Percentiles rank a stretch among this genome's conserved stretches.
phyloP scores from a whole-genome alignment of 2,797 vertebrate genomes.

The Myotis findleyi region DNA sequence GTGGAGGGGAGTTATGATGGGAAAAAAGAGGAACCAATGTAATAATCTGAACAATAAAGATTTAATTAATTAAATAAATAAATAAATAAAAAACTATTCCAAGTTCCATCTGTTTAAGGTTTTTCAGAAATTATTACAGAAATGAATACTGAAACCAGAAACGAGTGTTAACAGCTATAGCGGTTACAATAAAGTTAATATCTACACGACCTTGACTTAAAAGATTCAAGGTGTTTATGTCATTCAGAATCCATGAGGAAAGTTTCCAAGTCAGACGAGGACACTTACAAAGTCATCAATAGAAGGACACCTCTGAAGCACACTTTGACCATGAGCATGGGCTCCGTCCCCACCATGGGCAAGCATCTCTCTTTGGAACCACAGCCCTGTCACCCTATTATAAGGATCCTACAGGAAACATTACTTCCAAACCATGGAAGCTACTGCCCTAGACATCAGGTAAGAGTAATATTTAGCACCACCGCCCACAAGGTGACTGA shows the following conservation, averaged over 20 bases:
- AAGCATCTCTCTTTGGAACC: conserved; percentile 97
- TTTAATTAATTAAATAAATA: too few species aligned
- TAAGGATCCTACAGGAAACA: conserved; percentile 96
- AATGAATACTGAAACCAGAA: conserved; percentile 54
- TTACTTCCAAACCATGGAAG: conserved; percentile 98
- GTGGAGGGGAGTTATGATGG: too few species aligned
- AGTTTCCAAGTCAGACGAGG: conserved; percentile 95
- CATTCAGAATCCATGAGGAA: conserved; percentile 95
- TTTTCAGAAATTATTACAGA: conserved; percentile 62
- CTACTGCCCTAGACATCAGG: conserved; percentile 97
- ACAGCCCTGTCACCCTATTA: conserved; percentile 95
- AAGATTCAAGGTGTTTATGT: conserved; percentile 61
- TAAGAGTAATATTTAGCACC: conserved; percentile 99
- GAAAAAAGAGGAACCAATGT: too few species aligned
- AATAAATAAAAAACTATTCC: background rate
- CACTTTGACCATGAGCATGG: conserved; percentile 97
- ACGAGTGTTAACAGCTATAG: background rate
- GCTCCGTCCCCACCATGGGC: conserved; percentile 95
- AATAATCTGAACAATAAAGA: too few species aligned
- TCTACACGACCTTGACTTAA: background rate
- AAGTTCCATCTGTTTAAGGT: conserved; percentile 42
- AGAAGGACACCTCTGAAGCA: conserved; percentile 95
- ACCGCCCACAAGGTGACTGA: conserved; percentile 97
- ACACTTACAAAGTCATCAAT: conserved; percentile 95
- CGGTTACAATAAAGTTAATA: conserved; percentile 27